Evolutionary conservation across 1,140 invertebrate species (phyloP).

Genomic region (Teleopsis dalmanni): DNA sequence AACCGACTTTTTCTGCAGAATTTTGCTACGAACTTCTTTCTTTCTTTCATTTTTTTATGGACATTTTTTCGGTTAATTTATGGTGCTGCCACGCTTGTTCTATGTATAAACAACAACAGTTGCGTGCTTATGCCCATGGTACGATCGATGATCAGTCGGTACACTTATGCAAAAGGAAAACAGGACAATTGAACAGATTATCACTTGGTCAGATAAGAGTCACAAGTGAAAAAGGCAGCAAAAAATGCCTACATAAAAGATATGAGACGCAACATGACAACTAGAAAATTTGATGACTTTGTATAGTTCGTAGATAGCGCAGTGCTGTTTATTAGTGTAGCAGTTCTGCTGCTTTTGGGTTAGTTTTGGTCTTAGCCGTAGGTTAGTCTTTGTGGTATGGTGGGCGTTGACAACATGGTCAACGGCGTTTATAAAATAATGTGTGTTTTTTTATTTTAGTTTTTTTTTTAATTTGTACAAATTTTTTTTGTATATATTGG

Average conservation of each 20-base stretch:
- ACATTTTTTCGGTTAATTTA: too few species aligned
- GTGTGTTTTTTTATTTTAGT: conserved; percentile 2
- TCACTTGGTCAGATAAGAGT: not conserved
- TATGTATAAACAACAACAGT: too few species aligned
- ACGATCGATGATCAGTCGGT: not conserved
- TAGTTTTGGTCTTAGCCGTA: not conserved
- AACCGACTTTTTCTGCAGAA: conserved; percentile 28
- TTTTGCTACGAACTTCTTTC: conserved; percentile 1
- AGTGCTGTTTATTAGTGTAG: too few species aligned
- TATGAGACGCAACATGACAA: too few species aligned
- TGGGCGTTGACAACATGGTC: conserved; percentile 33
- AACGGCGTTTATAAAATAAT: conserved; percentile 33
- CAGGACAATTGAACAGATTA: conserved; percentile 8
- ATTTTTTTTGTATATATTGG: too few species aligned
- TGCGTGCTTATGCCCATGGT: not conserved
- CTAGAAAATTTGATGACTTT: too few species aligned
- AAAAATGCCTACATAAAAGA: too few species aligned
- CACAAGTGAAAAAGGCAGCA: too few species aligned
- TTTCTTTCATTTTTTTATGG: conserved; percentile 10
- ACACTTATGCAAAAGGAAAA: not conserved
- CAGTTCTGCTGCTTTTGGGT: too few species aligned
- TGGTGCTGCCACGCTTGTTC: conserved; percentile 9
- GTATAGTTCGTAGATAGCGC: too few species aligned
- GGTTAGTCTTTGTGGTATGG: conserved; percentile 15
- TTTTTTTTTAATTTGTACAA: conserved; percentile 9